Evolutionary conservation across 1,140 invertebrate species (phyloP).

Genomic region (Orchestia grillus): DNA sequence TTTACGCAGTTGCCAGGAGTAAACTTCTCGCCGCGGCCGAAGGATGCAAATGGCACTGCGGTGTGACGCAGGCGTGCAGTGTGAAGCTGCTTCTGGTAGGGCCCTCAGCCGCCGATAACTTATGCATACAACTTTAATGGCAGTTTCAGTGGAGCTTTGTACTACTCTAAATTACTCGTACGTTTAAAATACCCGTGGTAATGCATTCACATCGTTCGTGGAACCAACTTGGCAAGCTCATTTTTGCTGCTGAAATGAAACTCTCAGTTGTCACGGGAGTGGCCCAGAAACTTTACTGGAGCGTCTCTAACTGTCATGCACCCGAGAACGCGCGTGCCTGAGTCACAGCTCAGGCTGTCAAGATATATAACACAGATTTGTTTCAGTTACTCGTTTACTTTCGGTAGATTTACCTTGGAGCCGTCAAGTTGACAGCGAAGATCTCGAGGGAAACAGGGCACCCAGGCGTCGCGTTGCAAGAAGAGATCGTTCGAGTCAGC

Average conservation of each 20-base stretch:
- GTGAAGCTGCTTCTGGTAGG: neutral
- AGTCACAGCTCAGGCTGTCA: neutral
- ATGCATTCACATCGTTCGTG: neutral
- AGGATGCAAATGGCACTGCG: neutral
- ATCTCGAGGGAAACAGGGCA: neutral
- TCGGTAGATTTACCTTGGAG: neutral
- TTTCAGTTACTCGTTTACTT: neutral
- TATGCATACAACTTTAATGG: neutral
- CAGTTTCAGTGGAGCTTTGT: neutral
- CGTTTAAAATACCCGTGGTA: neutral
- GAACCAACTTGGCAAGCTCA: neutral
- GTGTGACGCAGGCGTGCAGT: neutral
- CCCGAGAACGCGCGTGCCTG: too few relatives aligned
- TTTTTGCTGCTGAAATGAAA: neutral
- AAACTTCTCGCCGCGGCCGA: neutral
- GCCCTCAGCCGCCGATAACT: neutral
- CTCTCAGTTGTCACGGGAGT: neutral
- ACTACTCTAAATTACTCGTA: neutral
- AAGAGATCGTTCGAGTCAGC: neutral
- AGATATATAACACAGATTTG: neutral
- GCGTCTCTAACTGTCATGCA: too few relatives aligned
- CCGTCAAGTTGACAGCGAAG: neutral
- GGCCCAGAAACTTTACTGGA: neutral
- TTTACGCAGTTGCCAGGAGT: neutral
- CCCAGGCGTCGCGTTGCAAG: neutral